Evolutionary conservation across 2,113 vertebrate genomes (phyloP).

Genomic region (Mobula birostris): DNA sequence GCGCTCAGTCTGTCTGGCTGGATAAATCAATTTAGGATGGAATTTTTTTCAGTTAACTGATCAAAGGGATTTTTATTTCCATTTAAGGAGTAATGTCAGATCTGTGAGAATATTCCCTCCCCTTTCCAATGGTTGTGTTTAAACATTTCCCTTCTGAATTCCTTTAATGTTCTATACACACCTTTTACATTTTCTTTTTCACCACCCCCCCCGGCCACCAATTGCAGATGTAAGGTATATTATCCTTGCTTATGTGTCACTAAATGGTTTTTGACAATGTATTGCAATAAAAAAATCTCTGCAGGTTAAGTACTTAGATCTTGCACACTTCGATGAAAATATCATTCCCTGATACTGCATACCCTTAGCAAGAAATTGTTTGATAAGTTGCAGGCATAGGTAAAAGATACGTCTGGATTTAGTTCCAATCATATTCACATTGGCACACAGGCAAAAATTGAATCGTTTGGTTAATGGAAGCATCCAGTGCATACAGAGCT

Average conservation of each 20-base stretch:
- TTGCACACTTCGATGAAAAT: background rate
- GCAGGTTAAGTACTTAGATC: background rate
- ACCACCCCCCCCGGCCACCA: no score
- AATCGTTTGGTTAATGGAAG: background rate
- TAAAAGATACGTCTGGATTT: background rate
- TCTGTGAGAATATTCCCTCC: background rate
- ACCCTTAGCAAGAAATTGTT: background rate
- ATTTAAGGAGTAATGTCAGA: background rate
- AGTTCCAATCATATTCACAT: background rate
- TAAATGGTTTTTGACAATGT: background rate
- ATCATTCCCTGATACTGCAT: background rate
- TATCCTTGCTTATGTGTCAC: background rate
- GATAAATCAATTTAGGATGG: background rate
- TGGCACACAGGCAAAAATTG: background rate
- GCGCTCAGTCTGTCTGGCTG: conserved; percentile 9
- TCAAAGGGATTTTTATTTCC: background rate
- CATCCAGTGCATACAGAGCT: conserved; percentile 47
- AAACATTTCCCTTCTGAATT: background rate
- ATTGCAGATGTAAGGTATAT: background rate
- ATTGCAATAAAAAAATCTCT: background rate
- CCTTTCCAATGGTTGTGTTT: background rate
- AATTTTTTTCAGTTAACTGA: background rate
- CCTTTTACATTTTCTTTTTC: conserved; percentile 2
- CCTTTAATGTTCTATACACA: background rate
- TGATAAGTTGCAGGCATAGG: background rate